Conservation (phyloP, 37 sponge, comb jelly and placozoan genomes). For the Axinella damicornis region DNA sequence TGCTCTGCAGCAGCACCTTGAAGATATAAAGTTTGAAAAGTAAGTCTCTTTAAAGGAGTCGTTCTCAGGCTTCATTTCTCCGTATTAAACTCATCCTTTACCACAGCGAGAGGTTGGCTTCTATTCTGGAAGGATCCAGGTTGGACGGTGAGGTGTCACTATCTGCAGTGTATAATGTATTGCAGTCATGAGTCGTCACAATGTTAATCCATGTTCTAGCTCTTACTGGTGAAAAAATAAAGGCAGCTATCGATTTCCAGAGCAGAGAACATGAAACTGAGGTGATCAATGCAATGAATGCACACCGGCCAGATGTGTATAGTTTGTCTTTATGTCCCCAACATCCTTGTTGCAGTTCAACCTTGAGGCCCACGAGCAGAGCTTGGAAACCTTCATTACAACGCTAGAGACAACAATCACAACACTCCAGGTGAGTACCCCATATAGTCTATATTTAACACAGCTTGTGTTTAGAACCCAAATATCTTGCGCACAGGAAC, state of each 20-base stretch:
- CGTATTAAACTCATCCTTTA: neutral
- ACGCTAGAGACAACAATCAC: conserved; percentile 17
- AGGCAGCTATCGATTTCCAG: neutral
- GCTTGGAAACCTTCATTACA: conserved; percentile 30
- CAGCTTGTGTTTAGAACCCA: no score
- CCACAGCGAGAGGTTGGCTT: conserved; percentile 35
- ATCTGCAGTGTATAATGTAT: neutral
- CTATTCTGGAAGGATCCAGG: conserved; percentile 24
- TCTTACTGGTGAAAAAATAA: conserved; percentile 23
- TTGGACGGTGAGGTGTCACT: conserved; percentile 7
- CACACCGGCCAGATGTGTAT: no score
- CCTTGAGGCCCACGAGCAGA: neutral
- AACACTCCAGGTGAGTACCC: conserved; percentile 32
- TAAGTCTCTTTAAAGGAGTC: neutral
- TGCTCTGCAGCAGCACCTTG: conserved; percentile 10
- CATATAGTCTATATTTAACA: no score
- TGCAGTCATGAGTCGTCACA: neutral
- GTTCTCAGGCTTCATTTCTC: neutral
- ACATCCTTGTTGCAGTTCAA: neutral
- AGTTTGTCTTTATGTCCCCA: neutral
- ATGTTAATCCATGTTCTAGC: neutral
- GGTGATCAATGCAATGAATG: no score
- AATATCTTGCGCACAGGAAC: neutral
- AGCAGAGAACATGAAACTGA: neutral
- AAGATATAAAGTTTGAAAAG: conserved; percentile 45